Percentiles rank a stretch among this genome's conserved stretches.
Evolutionary conservation across 2,113 vertebrate species (phyloP).

Genomic region (Prolemur simus): DNA sequence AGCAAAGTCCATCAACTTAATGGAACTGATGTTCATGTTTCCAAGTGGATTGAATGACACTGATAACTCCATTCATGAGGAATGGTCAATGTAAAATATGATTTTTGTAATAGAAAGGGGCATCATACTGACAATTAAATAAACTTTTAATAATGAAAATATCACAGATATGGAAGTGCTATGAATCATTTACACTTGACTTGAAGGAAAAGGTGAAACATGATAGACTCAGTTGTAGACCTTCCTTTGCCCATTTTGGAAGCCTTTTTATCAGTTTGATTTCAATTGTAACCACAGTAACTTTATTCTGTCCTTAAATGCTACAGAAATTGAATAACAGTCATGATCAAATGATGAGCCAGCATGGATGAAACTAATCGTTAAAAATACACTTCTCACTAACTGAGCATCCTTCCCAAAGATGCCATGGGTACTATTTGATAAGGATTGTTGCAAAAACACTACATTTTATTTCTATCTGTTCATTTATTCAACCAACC

Average conservation of each 20-base stretch:
- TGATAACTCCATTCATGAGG: conserved; percentile 80
- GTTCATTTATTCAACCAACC: not conserved
- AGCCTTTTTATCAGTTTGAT: conserved; percentile 15
- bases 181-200: conserved; percentile 82
- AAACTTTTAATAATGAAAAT: conserved; percentile 84
- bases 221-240: not conserved
- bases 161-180: conserved; percentile 73
- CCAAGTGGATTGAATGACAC: conserved; percentile 75
- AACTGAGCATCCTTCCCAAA: not conserved
- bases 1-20: conserved; percentile 73
- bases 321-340: not conserved
- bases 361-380: not conserved
- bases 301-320: conserved; percentile 18
- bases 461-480: not conserved
- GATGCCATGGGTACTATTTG: not conserved
- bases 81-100: conserved; percentile 82
- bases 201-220: conserved; percentile 79
- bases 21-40: conserved; percentile 76
- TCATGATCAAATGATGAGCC: not conserved
- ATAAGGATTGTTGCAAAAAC: not conserved
- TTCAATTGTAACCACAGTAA: not conserved
- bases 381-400: not conserved
- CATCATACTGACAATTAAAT: conserved; percentile 84
- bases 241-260: conserved; percentile 43
- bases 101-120: conserved; percentile 81